phyloP scores from a whole-genome alignment of 2,888 invertebrate genomes.

The Creontiades dilutus region DNA sequence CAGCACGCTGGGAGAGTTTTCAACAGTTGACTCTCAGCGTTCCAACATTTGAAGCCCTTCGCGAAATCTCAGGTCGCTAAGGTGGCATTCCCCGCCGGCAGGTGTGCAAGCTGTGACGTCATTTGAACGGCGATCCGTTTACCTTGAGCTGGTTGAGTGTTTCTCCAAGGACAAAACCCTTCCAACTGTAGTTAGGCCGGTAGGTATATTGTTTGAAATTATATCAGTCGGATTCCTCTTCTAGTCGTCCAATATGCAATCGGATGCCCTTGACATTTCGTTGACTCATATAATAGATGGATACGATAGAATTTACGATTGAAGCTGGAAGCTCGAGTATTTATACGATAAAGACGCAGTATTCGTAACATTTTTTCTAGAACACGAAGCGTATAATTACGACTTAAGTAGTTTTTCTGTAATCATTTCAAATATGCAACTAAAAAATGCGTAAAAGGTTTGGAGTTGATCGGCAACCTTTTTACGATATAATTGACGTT shows the following conservation, averaged over 20 bases:
- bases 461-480: no score
- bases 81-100: constrained; percentile 65
- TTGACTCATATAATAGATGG: neutral
- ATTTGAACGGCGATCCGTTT: constrained; percentile 49
- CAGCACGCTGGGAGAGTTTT: constrained; percentile 44
- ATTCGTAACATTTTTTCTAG: no score
- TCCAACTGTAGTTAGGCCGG: constrained; percentile 34
- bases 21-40: neutral
- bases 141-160: constrained; percentile 49
- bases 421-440: no score
- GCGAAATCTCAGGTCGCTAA: constrained; percentile 57
- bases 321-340: no score
- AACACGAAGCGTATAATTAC: no score
- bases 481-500: no score
- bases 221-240: neutral
- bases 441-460: no score
- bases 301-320: no score
- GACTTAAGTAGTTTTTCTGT: no score
- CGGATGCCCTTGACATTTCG: constrained; percentile 47
- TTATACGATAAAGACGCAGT: no score
- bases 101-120: constrained; percentile 65
- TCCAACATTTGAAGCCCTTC: constrained; percentile 19
- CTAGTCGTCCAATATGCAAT: constrained; percentile 39
- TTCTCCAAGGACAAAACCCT: constrained; percentile 60
- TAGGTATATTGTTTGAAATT: constrained; percentile 25